These are phyloP conservation scores for Chaetops frenatus DNA, from an alignment of 2,113 vertebrate genomes.

Conservation along the genomic window DNA sequence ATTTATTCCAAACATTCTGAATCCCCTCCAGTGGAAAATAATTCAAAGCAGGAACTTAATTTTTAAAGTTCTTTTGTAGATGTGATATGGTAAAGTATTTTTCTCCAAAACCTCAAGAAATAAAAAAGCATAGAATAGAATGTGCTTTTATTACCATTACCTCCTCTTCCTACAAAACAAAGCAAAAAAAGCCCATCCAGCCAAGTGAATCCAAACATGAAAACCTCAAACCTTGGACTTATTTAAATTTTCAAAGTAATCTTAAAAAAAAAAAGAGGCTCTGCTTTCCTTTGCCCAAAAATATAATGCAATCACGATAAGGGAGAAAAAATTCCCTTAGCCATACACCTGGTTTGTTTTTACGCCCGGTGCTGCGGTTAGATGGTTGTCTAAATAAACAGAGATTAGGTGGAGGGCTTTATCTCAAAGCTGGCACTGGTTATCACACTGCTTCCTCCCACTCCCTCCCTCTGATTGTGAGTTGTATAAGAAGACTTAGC, in stretches of 20 bases:
- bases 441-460: conserved; percentile 71
- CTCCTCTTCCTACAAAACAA: not conserved
- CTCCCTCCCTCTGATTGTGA: conserved; percentile 73
- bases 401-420: conserved; percentile 70
- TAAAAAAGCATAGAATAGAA: not conserved
- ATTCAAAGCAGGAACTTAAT: not conserved
- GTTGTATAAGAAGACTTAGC: conserved; percentile 72
- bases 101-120: not conserved
- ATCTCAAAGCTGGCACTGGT: conserved; percentile 75
- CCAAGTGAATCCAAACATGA: not conserved
- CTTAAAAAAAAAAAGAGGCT: not conserved
- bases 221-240: not conserved
- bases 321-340: conserved; percentile 13
- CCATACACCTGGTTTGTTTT: conserved; percentile 45
- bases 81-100: not conserved
- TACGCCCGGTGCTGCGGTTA: not conserved
- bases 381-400: conserved; percentile 74
- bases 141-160: not conserved
- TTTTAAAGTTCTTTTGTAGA: not conserved
- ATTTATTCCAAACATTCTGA: not conserved
- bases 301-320: not conserved
- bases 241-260: conserved; percentile 30
- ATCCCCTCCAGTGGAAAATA: not conserved
- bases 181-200: not conserved
- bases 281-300: conserved; percentile 34